phyloP scores from a whole-genome alignment of 1,140 invertebrate genomes.

The Whitmania pigra region DNA sequence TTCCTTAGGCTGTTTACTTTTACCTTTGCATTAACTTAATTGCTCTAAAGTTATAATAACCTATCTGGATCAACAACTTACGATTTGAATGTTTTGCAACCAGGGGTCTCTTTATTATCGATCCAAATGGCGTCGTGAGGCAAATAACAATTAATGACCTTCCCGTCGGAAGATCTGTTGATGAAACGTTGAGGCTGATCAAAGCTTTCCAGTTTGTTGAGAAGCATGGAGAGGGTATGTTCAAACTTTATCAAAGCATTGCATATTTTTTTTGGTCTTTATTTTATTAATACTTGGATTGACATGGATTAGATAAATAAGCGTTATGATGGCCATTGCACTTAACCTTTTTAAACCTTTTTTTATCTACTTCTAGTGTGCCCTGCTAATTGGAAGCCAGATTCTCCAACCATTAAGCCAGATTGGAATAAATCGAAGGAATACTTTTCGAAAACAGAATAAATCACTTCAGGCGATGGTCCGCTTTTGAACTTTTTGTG shows the following conservation, averaged over 20 bases:
- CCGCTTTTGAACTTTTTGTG: neutral
- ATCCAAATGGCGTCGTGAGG: slow-evolving; percentile 54
- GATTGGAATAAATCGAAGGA: slow-evolving; percentile 36
- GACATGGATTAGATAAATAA: neutral
- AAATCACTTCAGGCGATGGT: neutral
- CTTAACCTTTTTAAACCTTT: neutral
- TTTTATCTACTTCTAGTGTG: slow-evolving; percentile 28
- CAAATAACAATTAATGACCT: slow-evolving; percentile 56
- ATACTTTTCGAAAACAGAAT: slow-evolving; percentile 41
- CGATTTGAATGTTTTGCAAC: neutral
- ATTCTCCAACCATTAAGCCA: slow-evolving; percentile 42
- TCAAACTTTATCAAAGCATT: neutral
- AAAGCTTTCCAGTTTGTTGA: slow-evolving; percentile 87
- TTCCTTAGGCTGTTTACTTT: neutral
- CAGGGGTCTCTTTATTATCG: slow-evolving; percentile 48
- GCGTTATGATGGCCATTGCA: neutral
- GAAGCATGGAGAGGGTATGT: slow-evolving; percentile 67
- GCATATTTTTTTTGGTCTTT: neutral
- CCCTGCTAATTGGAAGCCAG: slow-evolving; percentile 42
- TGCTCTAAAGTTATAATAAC: too few relatives aligned
- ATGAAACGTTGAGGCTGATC: slow-evolving; percentile 73
- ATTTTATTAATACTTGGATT: neutral
- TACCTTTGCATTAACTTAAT: neutral
- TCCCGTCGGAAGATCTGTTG: slow-evolving; percentile 80
- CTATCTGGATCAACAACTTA: too few relatives aligned